These are phyloP conservation scores for Plectrocnemia conspersa DNA, from an alignment of 1,140 invertebrate genomes.

Conservation along the genomic window DNA sequence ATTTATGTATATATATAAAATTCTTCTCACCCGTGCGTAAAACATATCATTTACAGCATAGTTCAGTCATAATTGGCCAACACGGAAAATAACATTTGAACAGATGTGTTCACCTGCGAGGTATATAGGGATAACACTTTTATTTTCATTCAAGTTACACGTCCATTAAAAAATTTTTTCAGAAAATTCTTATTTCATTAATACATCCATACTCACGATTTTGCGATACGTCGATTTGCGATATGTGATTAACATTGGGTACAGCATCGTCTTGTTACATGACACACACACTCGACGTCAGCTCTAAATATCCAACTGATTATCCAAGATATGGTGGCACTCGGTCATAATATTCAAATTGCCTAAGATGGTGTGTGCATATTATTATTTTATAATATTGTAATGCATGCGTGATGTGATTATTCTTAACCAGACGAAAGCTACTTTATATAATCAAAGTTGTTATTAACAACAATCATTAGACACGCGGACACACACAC, in stretches of 20 bases:
- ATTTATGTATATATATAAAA: too few species aligned
- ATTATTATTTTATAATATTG: neutral
- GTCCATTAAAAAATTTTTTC: slow-evolving; percentile 6
- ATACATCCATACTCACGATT: slow-evolving; percentile 23
- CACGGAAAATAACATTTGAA: too few species aligned
- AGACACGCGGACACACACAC: neutral
- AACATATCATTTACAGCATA: too few species aligned
- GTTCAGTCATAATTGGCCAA: too few species aligned
- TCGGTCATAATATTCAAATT: slow-evolving; percentile 25
- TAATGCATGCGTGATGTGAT: neutral
- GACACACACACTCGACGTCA: neutral
- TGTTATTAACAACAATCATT: neutral
- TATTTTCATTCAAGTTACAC: slow-evolving; percentile 7
- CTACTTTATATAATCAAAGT: neutral
- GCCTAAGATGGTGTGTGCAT: slow-evolving; percentile 28
- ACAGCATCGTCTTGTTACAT: slow-evolving; percentile 6
- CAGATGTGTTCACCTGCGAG: slow-evolving; percentile 4
- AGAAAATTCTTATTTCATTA: slow-evolving; percentile 11
- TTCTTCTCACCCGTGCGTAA: too few species aligned
- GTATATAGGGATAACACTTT: slow-evolving; percentile 4
- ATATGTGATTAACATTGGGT: slow-evolving; percentile 6
- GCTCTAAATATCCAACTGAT: neutral
- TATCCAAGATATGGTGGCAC: neutral
- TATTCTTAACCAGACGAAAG: neutral
- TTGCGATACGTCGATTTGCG: neutral